Conservation (phyloP, 92 coral and sea anemone genomes). For the Parazoanthus swiftii region DNA sequence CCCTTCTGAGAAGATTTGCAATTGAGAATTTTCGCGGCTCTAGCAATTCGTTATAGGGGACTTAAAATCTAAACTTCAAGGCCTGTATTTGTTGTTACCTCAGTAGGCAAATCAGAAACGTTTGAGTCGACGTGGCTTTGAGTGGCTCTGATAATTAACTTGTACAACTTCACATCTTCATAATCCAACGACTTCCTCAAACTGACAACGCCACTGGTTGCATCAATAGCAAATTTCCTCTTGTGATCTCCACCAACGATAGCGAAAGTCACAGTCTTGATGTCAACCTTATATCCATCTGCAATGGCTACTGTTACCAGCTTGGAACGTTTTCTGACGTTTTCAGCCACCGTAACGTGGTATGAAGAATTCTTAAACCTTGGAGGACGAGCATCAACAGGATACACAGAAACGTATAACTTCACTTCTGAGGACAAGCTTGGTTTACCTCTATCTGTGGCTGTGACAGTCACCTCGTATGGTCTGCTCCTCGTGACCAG, state of each 20-base stretch:
- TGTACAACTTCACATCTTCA: conserved; percentile 67
- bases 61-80: too few relatives aligned
- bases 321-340: conserved; percentile 37
- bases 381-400: conserved; percentile 68
- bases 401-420: conserved; percentile 68
- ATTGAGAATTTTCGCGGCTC: too few relatives aligned
- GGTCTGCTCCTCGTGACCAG: conserved; percentile 53
- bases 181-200: conserved; percentile 76
- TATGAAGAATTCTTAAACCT: conserved; percentile 49
- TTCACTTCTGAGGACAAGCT: conserved; percentile 63
- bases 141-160: conserved; percentile 73
- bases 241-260: conserved; percentile 89
- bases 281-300: conserved; percentile 37
- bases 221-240: conserved; percentile 65
- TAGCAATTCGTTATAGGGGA: too few relatives aligned
- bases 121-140: conserved; percentile 57
- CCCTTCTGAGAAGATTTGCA: too few relatives aligned
- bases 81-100: conserved; percentile 55
- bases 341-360: conserved; percentile 56
- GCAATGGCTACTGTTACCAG: conserved; percentile 63
- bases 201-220: conserved; percentile 64
- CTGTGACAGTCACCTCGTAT: conserved; percentile 67
- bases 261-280: conserved; percentile 51
- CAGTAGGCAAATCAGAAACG: conserved; percentile 71
- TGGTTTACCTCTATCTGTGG: conserved; percentile 79